Base-by-base conservation (phyloP, 1,140 invertebrate genomes). In the Drosophila truncata region DNA sequence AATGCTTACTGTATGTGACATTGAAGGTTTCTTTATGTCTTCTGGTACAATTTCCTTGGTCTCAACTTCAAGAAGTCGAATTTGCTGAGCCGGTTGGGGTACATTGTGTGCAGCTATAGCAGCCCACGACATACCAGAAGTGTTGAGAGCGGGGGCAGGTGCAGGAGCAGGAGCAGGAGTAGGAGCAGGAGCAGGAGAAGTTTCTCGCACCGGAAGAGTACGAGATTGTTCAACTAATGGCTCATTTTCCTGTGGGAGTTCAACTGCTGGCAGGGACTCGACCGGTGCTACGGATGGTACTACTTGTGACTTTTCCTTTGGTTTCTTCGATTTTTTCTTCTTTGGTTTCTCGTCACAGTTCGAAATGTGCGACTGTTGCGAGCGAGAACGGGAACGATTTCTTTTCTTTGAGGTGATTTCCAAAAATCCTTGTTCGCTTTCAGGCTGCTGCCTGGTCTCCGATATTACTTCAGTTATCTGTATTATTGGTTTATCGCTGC, bases 61-160 rank as follows among this genome's bases (percentile, higher is more conserved):
- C 27, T 74, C 80, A 29, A 64, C 63, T 62, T 59, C 64, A 20
- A 92, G 67, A 14, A 58, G 55, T 13, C 91, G 70, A 35, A 92
- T 92, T 69, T 86, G 78, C 37, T 92, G 91, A 23, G 72, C 54
- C 2, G 91, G 91, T 54, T 91, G 74, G n/a, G 91, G 91, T 29
- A 92, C 91, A 71, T 92, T 92, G 41, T 92, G 85, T 16, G 91
- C 91, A 41, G 91, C 75, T 20, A 92, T 91, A 0, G 85, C 91
- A 13, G 91, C 91, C 91, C 91, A 92, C 18, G 91, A 92, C 67
- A 92, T 78, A 4, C 87, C 87, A 18, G 80, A 76, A 5, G 71
- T 81, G 31, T 65, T 35, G 3, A 71, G 64, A 23, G 66, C 31
- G 37, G 80, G 54, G 25, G 35, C 52, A 33, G 23, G 13, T 10